Evolutionary conservation across 1,140 invertebrate species (phyloP).

Genomic region (Uloborus diversus): DNA sequence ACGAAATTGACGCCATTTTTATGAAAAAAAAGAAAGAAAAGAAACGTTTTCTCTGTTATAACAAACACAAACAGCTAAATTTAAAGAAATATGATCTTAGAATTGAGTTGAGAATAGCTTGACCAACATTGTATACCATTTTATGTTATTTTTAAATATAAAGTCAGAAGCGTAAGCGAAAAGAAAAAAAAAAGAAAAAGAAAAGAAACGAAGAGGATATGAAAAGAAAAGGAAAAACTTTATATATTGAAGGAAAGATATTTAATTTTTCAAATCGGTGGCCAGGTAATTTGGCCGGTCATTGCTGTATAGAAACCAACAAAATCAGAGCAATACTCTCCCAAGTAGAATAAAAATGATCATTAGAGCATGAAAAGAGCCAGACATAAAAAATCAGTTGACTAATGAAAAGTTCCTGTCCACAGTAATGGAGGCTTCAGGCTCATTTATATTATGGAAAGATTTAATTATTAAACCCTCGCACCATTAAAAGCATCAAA

Average conservation of each 20-base stretch:
- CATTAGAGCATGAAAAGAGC: conserved; percentile 11
- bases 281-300: not conserved
- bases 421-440: conserved; percentile 8
- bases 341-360: not conserved
- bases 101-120: too few species aligned
- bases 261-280: not conserved
- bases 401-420: conserved; percentile 39
- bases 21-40: too few species aligned
- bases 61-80: too few species aligned
- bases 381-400: conserved; percentile 5
- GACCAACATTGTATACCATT: too few species aligned
- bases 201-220: not conserved
- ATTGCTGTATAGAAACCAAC: not conserved
- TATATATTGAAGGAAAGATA: not conserved
- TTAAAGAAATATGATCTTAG: too few species aligned
- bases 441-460: conserved; percentile 31
- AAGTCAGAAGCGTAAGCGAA: too few species aligned
- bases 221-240: not conserved
- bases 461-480: conserved; percentile 33
- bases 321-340: not conserved
- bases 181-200: not conserved
- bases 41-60: too few species aligned
- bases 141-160: too few species aligned
- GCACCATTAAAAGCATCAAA: not conserved
- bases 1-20: too few species aligned